These are phyloP conservation scores for Esox masquinongy DNA, from an alignment of 2,797 vertebrate genomes.

Conservation along the genomic window DNA sequence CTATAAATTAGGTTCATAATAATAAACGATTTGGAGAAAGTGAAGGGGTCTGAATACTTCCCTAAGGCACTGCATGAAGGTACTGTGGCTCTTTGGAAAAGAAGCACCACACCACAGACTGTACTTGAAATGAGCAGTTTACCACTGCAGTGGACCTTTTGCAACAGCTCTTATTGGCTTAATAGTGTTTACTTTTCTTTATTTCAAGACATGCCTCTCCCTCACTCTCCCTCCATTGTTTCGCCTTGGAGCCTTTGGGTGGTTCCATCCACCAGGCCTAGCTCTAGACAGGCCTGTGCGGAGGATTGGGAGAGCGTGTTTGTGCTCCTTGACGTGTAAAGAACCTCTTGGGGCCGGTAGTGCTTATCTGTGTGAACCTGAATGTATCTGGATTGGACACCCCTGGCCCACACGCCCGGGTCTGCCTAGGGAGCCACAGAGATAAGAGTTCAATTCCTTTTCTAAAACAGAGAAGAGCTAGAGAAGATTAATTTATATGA, in stretches of 20 bases:
- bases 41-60: too few relatives aligned
- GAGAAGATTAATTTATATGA: not conserved
- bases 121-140: not conserved
- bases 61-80: too few relatives aligned
- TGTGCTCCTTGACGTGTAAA: not conserved
- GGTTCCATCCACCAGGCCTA: not conserved
- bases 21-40: too few relatives aligned
- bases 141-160: not conserved
- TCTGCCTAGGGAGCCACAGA: not conserved
- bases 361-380: not conserved
- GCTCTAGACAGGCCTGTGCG: not conserved
- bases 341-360: not conserved
- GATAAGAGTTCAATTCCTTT: not conserved
- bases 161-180: not conserved
- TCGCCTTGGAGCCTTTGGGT: not conserved
- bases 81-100: not conserved
- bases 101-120: not conserved
- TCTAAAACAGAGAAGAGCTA: not conserved
- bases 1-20: too few relatives aligned
- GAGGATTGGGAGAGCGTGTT: not conserved
- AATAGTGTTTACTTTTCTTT: slow-evolving; percentile 3
- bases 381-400: not conserved
- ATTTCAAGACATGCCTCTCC: not conserved
- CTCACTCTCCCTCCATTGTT: not conserved
- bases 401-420: too few relatives aligned